Conservation (phyloP, 2,797 vertebrate genomes). For the Pagetopsis macropterus region DNA sequence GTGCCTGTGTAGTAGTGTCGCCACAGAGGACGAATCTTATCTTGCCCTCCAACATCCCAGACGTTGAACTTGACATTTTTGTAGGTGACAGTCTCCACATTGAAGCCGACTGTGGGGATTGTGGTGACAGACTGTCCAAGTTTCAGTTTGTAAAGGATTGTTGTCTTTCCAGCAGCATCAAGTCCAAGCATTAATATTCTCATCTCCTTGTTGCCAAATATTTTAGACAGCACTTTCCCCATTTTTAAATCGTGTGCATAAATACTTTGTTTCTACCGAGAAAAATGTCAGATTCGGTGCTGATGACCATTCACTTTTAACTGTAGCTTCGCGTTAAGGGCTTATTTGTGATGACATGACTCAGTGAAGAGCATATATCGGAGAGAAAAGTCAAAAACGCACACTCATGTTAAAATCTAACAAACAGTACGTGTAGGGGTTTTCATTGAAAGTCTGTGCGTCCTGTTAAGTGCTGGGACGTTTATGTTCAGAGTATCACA, state of each 20-base stretch:
- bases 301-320: slow-evolving; percentile 34
- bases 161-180: slow-evolving; percentile 98
- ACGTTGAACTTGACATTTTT: slow-evolving; percentile 99
- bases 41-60: slow-evolving; percentile 99
- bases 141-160: slow-evolving; percentile 99
- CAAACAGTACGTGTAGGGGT: slow-evolving; percentile 13
- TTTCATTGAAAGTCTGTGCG: slow-evolving; percentile 38
- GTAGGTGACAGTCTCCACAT: slow-evolving; percentile 99
- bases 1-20: slow-evolving; percentile 99
- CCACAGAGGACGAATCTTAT: slow-evolving; percentile 99
- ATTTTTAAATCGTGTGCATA: slow-evolving; percentile 88
- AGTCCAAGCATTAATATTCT: slow-evolving; percentile 99
- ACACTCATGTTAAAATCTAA: slow-evolving; percentile 51
- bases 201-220: slow-evolving; percentile 99
- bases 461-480: slow-evolving; percentile 45
- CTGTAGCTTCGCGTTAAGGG: slow-evolving; percentile 43
- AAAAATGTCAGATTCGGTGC: slow-evolving; percentile 37
- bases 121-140: slow-evolving; percentile 99
- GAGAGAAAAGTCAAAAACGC: slow-evolving; percentile 45
- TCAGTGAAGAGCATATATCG: slow-evolving; percentile 33
- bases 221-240: slow-evolving; percentile 99
- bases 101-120: slow-evolving; percentile 98
- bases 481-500: slow-evolving; percentile 63
- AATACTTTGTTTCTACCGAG: slow-evolving; percentile 71
- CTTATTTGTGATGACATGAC: slow-evolving; percentile 63